These are phyloP conservation scores for Cryptotermes secundus DNA, from an alignment of 1,140 invertebrate species.

Conservation along the genomic window DNA sequence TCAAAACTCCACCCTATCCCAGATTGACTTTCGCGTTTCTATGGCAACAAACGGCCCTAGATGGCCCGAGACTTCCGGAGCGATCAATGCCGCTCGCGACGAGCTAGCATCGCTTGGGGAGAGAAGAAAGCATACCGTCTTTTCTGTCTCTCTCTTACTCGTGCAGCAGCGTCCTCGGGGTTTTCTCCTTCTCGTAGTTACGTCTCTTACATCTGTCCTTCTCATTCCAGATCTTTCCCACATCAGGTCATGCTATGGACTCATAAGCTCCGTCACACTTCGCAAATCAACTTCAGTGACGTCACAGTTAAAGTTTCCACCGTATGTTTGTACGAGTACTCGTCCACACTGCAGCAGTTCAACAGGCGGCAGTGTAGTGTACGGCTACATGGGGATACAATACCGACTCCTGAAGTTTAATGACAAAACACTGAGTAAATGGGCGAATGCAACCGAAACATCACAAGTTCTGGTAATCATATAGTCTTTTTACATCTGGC, in stretches of 20 bases:
- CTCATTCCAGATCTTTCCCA: background rate
- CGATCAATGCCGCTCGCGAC: background rate
- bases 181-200: no score
- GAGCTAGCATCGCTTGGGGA: background rate
- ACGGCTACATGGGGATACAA: no score
- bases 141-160: background rate
- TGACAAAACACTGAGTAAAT: no score
- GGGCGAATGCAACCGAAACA: no score
- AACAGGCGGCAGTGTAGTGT: no score
- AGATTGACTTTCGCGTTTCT: constrained; percentile 16
- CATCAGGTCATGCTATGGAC: background rate
- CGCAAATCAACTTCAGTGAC: constrained; percentile 11
- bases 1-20: constrained; percentile 17
- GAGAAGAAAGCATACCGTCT: background rate
- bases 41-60: constrained; percentile 14
- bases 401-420: no score
- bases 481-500: no score
- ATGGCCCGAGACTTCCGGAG: constrained; percentile 4
- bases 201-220: background rate
- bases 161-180: no score
- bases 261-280: background rate
- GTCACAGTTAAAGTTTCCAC: background rate
- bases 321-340: background rate
- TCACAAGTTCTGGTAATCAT: no score
- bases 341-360: background rate